Evolutionary conservation across 2,113 vertebrate genomes (phyloP).

Genomic region (Proterorhinus semilunaris): DNA sequence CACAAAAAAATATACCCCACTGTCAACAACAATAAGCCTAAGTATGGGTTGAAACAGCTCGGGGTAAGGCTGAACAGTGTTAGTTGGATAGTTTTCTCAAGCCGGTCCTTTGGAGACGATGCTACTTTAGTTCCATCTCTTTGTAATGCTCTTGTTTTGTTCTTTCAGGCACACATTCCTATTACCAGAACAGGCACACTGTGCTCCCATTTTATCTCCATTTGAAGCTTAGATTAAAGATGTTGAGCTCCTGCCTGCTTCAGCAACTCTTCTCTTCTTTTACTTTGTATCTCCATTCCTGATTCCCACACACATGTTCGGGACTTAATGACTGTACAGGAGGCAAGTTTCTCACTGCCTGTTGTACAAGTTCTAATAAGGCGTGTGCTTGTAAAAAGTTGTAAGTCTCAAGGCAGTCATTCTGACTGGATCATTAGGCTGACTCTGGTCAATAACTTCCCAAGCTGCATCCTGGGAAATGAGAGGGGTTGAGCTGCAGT

Average conservation of each 20-base stretch:
- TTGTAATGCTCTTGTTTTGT: slow-evolving; percentile 54
- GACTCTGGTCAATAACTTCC: slow-evolving; percentile 48
- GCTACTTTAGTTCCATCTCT: slow-evolving; percentile 46
- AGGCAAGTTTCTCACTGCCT: slow-evolving; percentile 8
- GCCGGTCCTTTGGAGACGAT: slow-evolving; percentile 21
- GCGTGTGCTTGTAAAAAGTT: slow-evolving; percentile 53
- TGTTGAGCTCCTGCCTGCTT: slow-evolving; percentile 43
- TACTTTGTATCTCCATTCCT: slow-evolving; percentile 16
- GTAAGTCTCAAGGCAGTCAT: slow-evolving; percentile 51
- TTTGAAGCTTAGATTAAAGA: slow-evolving; percentile 73
- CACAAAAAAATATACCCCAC: too few species aligned
- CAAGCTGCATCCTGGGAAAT: slow-evolving; percentile 23
- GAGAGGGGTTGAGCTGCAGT: background rate
- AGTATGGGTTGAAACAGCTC: background rate
- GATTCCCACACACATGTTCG: slow-evolving; percentile 20
- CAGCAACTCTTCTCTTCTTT: slow-evolving; percentile 34
- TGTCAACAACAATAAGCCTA: too few species aligned
- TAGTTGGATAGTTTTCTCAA: slow-evolving; percentile 21
- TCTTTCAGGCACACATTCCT: slow-evolving; percentile 28
- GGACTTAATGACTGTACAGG: slow-evolving; percentile 7
- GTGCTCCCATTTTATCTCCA: slow-evolving; percentile 57
- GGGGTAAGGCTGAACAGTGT: background rate
- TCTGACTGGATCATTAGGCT: slow-evolving; percentile 66
- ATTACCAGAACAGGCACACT: slow-evolving; percentile 41
- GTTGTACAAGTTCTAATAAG: slow-evolving; percentile 35